Conservation (phyloP, 2,888 invertebrate genomes). For the Lithophane semibrunnea region DNA sequence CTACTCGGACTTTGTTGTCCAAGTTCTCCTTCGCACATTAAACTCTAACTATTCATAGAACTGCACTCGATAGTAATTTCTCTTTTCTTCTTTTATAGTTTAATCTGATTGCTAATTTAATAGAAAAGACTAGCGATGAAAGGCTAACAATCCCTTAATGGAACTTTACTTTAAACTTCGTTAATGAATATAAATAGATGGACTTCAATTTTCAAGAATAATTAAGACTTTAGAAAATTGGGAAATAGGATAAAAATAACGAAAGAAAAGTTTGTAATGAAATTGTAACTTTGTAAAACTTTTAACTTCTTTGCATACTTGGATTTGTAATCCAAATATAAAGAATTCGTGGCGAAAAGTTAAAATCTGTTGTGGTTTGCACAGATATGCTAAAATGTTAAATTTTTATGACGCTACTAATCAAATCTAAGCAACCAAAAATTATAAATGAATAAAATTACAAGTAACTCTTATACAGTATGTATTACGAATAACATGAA, state of each 20-base stretch:
- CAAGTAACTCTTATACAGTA: not conserved
- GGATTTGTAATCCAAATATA: constrained; percentile 57
- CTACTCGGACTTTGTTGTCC: constrained; percentile 35
- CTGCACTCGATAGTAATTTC: constrained; percentile 39
- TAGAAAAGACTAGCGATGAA: constrained; percentile 47
- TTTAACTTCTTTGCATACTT: constrained; percentile 50
- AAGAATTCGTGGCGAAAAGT: constrained; percentile 45
- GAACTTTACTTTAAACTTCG: constrained; percentile 37
- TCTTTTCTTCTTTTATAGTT: constrained; percentile 20
- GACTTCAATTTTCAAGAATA: constrained; percentile 47
- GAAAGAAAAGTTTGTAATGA: constrained; percentile 56
- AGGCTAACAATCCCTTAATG: constrained; percentile 50
- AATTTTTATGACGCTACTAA: constrained; percentile 12
- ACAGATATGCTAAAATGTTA: constrained; percentile 12
- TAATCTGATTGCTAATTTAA: constrained; percentile 48
- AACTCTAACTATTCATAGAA: constrained; percentile 57
- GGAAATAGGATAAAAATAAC: constrained; percentile 60
- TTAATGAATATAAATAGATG: constrained; percentile 56
- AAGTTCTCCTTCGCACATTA: constrained; percentile 43
- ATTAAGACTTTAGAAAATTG: constrained; percentile 45
- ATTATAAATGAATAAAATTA: not conserved
- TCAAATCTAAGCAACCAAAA: not conserved
- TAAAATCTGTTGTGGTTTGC: constrained; percentile 31
- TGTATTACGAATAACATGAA: not conserved
- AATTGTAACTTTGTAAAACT: constrained; percentile 57